Base-by-base conservation (phyloP, 1,140 invertebrate species). In the Dermatophagoides farinae region DNA sequence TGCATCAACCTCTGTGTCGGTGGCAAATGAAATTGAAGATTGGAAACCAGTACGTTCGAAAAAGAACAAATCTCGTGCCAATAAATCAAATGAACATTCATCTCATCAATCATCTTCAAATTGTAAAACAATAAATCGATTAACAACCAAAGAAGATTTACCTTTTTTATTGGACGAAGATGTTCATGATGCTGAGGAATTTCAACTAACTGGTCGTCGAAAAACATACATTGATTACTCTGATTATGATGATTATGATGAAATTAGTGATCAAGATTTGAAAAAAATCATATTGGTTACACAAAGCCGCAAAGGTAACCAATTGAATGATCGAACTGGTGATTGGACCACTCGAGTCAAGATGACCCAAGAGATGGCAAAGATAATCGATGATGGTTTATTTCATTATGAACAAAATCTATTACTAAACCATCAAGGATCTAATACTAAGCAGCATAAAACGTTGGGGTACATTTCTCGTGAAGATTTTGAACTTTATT, bases 131-230 rank as follows among this genome's bases (percentile, higher is more conserved):
- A 31, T 8, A 4, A 14, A 23, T 22, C 22, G 12, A 12, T 51
- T 11, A 12, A 14, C 25, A 11, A 22, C 25, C n/a, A 60, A 60
- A 37, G 88, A 91, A 71, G 90, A 96, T 70, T 73, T 96, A 60
- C 86, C 93, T 71, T 97, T 97, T 75, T 85, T 92, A 74, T 92
- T 97, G 74, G 92, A 97, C 70, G 90, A 96, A 74, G 92, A 97
- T 71, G 73, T 93, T 41, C 84, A 88, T 68, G 62, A 50, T 63
- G 55, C 52, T 50, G 46, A 9, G 9, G 38, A 39, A 12, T 16
- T 54, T 38, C 49, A 55, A 37, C 49, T 25, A 20, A 37, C 18
- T n/a, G 58, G 58, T 37, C 58, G 58, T 6, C 47, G 47, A 6
- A 60, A 60, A 18, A 1, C 43, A 18, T 60, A 38, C 46, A 60